Evolutionary conservation across 2,113 vertebrate genomes (phyloP).

Genomic region (Brachirus orientalis): DNA sequence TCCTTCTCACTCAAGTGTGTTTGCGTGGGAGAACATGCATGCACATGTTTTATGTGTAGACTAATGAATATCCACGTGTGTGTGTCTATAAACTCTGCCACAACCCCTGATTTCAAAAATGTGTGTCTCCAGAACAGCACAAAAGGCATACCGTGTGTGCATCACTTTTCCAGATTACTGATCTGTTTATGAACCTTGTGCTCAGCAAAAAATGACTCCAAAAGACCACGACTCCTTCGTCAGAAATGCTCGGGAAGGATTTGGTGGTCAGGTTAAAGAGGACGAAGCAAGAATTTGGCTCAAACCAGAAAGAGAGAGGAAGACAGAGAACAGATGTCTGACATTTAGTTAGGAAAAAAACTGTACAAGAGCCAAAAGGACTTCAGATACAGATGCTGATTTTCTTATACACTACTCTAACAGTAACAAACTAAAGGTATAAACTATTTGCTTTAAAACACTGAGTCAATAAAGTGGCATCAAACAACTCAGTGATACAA

Average conservation of each 20-base stretch:
- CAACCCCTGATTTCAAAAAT: conserved; percentile 26
- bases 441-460: conserved; percentile 53
- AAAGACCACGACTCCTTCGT: conserved; percentile 39
- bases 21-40: conserved; percentile 14
- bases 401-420: conserved; percentile 25
- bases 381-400: conserved; percentile 47
- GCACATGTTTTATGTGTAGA: conserved; percentile 21
- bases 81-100: conserved; percentile 6
- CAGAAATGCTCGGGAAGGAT: conserved; percentile 54
- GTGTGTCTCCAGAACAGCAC: conserved; percentile 29
- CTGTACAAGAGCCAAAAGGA: conserved; percentile 9
- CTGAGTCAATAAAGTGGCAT: conserved; percentile 43
- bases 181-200: conserved; percentile 60
- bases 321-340: conserved; percentile 68
- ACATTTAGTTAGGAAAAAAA: conserved; percentile 45
- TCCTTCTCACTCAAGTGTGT: background rate
- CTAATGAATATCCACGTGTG: conserved; percentile 3
- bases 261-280: conserved; percentile 61
- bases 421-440: conserved; percentile 35
- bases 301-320: conserved; percentile 37
- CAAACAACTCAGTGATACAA: conserved; percentile 37
- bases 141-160: conserved; percentile 31
- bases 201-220: conserved; percentile 48
- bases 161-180: conserved; percentile 50
- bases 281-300: conserved; percentile 58